These are phyloP conservation scores for Ataeniobius toweri DNA, from an alignment of 2,797 vertebrate genomes.

Conservation along the genomic window DNA sequence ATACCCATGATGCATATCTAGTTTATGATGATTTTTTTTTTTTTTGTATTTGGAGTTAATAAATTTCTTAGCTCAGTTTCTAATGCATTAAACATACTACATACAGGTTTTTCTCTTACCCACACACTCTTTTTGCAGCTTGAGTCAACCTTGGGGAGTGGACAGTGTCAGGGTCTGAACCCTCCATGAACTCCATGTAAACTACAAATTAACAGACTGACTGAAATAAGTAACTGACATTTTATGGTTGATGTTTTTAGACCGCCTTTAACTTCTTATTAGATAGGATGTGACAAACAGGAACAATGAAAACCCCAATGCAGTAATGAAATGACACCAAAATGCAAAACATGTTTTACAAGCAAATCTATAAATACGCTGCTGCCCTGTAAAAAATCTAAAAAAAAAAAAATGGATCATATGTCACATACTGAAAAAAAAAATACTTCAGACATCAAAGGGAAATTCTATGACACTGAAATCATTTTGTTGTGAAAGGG, in stretches of 20 bases:
- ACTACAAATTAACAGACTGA: not conserved
- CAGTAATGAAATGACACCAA: not conserved
- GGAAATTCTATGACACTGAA: slow-evolving; percentile 52
- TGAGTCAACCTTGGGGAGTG: not conserved
- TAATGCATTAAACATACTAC: not conserved
- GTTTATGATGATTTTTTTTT: not conserved
- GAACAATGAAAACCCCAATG: not conserved
- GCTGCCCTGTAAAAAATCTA: not conserved
- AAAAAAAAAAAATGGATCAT: not conserved
- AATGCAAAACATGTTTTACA: slow-evolving; percentile 33
- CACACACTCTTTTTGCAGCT: not conserved
- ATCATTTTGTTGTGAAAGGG: slow-evolving; percentile 43
- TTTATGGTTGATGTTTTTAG: slow-evolving; percentile 17
- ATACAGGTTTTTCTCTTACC: not conserved
- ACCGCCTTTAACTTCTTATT: slow-evolving; percentile 22
- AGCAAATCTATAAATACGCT: not conserved
- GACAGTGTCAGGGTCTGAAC: not conserved
- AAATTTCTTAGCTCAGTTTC: not conserved
- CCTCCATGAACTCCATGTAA: not conserved
- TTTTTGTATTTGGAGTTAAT: not conserved
- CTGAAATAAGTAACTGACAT: slow-evolving; percentile 48
- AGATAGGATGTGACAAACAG: slow-evolving; percentile 19
- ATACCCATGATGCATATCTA: not conserved
- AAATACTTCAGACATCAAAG: slow-evolving; percentile 5
- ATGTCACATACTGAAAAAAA: slow-evolving; percentile 8